Percentiles rank a stretch among this genome's conserved stretches.
phyloP scores from a whole-genome alignment of 2,113 vertebrate species.

The Rhombomys opimus region DNA sequence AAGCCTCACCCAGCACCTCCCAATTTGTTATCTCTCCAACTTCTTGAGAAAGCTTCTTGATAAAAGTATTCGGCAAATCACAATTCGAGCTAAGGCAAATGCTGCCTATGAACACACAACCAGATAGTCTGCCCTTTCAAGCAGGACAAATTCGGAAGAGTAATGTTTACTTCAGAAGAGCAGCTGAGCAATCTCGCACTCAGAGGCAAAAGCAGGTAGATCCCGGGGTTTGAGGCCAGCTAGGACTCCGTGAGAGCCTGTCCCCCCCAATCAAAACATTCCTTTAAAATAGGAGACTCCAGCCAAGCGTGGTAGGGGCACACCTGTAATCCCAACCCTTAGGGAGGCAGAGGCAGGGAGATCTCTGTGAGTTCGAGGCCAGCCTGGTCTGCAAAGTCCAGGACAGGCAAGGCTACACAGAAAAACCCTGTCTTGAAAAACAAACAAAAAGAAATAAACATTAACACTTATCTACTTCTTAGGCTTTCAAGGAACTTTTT shows the following conservation, averaged over 20 bases:
- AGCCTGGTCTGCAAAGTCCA: too few species aligned
- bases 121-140: background rate
- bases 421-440: too few species aligned
- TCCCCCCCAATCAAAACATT: background rate
- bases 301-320: too few species aligned
- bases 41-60: slow-evolving; percentile 28
- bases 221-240: background rate
- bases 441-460: background rate
- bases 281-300: background rate
- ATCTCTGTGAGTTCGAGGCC: too few species aligned
- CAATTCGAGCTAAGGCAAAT: slow-evolving; percentile 20
- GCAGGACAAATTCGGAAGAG: background rate
- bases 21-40: background rate
- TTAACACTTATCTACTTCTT: background rate
- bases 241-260: background rate
- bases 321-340: too few species aligned
- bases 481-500: slow-evolving; percentile 18
- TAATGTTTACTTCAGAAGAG: background rate
- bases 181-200: background rate
- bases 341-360: too few species aligned
- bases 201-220: background rate
- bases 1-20: background rate
- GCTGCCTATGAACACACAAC: slow-evolving; percentile 13
- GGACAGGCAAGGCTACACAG: too few species aligned
- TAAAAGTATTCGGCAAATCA: background rate